Conservation (phyloP, 2,888 invertebrate species). For the Allygus modestus region DNA sequence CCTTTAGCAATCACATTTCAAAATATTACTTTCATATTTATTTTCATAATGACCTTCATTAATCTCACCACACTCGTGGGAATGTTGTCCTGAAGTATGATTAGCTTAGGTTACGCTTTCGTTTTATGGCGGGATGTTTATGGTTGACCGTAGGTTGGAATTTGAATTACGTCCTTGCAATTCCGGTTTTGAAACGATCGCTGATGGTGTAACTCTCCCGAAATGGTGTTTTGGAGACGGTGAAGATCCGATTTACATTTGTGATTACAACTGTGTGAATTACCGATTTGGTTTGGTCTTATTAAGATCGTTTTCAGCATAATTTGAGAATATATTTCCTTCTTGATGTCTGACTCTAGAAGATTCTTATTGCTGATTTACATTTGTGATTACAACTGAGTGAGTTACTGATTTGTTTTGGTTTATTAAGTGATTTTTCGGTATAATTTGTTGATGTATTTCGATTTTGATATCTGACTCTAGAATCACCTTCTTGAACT, state of each 20-base stretch:
- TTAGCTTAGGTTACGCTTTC: conserved; percentile 1
- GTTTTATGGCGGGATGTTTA: not conserved
- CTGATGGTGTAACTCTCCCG: not conserved
- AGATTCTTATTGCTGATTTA: too few species aligned
- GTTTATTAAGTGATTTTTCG: too few species aligned
- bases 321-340: too few species aligned
- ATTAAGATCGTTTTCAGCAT: not conserved
- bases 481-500: too few species aligned
- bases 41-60: not conserved
- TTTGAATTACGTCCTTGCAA: not conserved
- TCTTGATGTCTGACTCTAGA: too few species aligned
- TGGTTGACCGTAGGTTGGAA: not conserved
- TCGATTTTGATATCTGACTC: too few species aligned
- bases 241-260: not conserved
- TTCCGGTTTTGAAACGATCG: not conserved
- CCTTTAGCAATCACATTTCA: not conserved
- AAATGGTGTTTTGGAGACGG: not conserved
- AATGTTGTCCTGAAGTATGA: not conserved
- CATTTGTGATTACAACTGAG: too few species aligned
- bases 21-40: not conserved
- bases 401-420: too few species aligned
- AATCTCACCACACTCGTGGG: not conserved
- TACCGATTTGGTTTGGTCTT: not conserved
- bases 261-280: not conserved
- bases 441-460: too few species aligned